Percentiles rank a stretch among this genome's conserved stretches.
phyloP scores from a whole-genome alignment of 2,888 invertebrate genomes.

The Hemistola chrysoprasaria region DNA sequence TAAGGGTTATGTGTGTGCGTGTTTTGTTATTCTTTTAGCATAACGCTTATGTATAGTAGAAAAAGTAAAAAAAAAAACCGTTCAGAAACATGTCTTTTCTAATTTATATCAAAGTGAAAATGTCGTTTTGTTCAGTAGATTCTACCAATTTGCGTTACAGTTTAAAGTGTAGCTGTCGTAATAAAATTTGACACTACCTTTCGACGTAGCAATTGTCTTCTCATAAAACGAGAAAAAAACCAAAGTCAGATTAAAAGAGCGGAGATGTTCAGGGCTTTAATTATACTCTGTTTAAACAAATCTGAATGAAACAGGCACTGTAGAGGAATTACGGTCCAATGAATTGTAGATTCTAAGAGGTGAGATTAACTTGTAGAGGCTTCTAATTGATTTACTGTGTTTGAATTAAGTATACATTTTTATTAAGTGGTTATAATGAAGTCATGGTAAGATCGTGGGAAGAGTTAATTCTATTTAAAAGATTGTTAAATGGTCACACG shows the following conservation, averaged over 20 bases:
- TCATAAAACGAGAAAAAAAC: slow-evolving; percentile 61
- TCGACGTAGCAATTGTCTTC: slow-evolving; percentile 18
- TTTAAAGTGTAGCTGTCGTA: neutral
- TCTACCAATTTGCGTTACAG: too few species aligned
- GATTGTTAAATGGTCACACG: too few species aligned
- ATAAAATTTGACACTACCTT: neutral
- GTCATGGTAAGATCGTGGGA: too few species aligned
- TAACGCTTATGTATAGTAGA: too few species aligned
- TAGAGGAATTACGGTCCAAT: slow-evolving; percentile 25
- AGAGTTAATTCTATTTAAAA: too few species aligned
- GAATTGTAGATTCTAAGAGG: slow-evolving; percentile 23
- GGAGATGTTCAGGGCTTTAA: slow-evolving; percentile 72
- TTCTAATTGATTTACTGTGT: slow-evolving; percentile 14
- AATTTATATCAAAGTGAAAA: too few species aligned
- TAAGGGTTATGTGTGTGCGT: too few species aligned
- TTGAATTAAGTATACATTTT: slow-evolving; percentile 4
- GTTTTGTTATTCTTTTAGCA: too few species aligned
- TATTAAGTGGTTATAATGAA: neutral
- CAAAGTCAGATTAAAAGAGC: slow-evolving; percentile 64
- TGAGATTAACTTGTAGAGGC: slow-evolving; percentile 13
- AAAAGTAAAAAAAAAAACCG: too few species aligned
- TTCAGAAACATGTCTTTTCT: too few species aligned
- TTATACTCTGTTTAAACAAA: slow-evolving; percentile 79
- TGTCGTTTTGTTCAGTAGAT: too few species aligned
- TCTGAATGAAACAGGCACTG: slow-evolving; percentile 57